These are phyloP conservation scores for Physeter macrocephalus DNA, from an alignment of 2,113 vertebrate species.

Conservation along the genomic window DNA sequence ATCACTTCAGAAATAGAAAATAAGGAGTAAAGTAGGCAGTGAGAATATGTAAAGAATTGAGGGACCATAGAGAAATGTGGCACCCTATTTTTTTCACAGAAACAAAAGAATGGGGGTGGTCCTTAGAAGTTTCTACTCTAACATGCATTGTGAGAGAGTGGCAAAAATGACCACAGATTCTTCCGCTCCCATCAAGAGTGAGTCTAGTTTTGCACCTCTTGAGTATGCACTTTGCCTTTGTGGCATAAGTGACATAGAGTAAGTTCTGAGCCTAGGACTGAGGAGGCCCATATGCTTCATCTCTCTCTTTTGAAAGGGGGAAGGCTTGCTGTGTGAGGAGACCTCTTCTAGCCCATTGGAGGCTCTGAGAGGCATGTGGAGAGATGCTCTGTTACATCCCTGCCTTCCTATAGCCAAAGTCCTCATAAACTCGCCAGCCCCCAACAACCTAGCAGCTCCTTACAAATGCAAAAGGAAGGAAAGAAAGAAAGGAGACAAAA, in stretches of 20 bases:
- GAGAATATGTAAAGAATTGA: not conserved
- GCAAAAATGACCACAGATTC: not conserved
- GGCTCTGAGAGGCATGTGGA: not conserved
- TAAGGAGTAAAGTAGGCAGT: not conserved
- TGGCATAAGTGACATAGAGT: not conserved
- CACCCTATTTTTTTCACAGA: not conserved
- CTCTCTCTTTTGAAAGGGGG: not conserved
- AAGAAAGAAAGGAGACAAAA: not conserved
- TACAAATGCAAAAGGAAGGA: not conserved
- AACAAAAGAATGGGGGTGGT: not conserved
- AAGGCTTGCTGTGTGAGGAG: not conserved
- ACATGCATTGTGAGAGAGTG: not conserved
- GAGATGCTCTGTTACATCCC: not conserved
- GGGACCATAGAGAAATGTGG: not conserved
- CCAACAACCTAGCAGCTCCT: not conserved
- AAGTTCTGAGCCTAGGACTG: not conserved
- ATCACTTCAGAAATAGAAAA: not conserved
- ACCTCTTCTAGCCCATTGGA: not conserved
- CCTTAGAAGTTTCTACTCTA: not conserved
- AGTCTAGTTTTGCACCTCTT: not conserved
- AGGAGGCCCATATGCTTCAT: not conserved
- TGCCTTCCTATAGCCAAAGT: not conserved
- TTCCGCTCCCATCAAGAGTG: not conserved
- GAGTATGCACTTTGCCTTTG: not conserved
- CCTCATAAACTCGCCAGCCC: not conserved